Evolutionary conservation across 2,888 invertebrate genomes (phyloP).

Genomic region (Dorcus hopei): DNA sequence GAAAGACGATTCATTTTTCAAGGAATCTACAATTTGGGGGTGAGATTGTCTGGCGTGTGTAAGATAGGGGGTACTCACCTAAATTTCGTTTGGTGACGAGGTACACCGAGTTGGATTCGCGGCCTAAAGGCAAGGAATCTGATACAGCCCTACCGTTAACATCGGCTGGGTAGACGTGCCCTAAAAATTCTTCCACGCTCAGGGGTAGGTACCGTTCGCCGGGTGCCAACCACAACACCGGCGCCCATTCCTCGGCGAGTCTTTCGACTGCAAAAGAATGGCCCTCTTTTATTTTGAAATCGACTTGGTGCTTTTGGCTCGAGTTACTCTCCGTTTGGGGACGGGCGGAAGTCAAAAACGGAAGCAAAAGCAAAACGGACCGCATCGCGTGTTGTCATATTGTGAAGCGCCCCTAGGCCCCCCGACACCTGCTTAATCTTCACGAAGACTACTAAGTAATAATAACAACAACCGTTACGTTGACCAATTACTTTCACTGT

Average conservation of each 20-base stretch:
- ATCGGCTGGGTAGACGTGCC: constrained; percentile 50
- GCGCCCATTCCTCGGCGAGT: constrained; percentile 54
- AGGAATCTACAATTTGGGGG: constrained; percentile 41
- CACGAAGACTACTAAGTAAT: too few species aligned
- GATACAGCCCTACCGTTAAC: constrained; percentile 28
- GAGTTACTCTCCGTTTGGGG: too few species aligned
- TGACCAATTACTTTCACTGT: too few species aligned
- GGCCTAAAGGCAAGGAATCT: constrained; percentile 29
- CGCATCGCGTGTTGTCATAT: too few species aligned
- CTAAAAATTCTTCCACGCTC: constrained; percentile 60
- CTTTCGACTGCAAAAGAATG: constrained; percentile 4
- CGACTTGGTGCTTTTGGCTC: too few species aligned
- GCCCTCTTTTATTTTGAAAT: neutral
- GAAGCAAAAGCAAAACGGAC: too few species aligned
- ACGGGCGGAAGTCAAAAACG: too few species aligned
- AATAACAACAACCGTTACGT: too few species aligned
- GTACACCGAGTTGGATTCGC: constrained; percentile 48
- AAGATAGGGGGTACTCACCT: constrained; percentile 37
- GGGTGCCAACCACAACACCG: constrained; percentile 64
- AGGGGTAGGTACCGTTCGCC: constrained; percentile 63
- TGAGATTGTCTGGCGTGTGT: neutral
- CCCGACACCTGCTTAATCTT: too few species aligned
- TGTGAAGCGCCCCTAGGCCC: too few species aligned
- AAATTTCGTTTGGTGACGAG: constrained; percentile 52
- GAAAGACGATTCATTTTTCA: constrained; percentile 55